Base-by-base conservation (phyloP, 2,113 vertebrate genomes). In the Sander lucioperca region DNA sequence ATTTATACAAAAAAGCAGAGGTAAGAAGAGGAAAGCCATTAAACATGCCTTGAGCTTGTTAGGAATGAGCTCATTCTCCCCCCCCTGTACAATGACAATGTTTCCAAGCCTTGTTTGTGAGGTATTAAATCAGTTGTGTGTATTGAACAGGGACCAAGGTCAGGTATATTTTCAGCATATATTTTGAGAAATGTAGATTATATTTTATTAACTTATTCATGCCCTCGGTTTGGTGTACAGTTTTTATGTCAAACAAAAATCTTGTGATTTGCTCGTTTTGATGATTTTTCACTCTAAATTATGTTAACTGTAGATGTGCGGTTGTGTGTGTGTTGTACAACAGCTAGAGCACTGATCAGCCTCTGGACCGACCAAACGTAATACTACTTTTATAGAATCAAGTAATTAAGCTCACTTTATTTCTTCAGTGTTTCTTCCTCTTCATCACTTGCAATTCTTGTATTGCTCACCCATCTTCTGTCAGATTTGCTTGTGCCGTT, bases 161-260 rank as follows among this genome's bases (percentile, higher is more conserved):
- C 92, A 93, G 91, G 92, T 94, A 91, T 94, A 89, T 94, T 94
- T 87, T 90, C 86, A 39, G 65, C 83, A 91, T 93, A 92, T 93
- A 93, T 93, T 87, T 90, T 93, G 84, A 93, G 81, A 95, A 90
- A 89, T 92, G 88, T 92, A 94, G 90, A 94, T 88, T 94, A 91
- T 95, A 94, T 95, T 95, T 95, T 95, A 95, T 94, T 95, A 94
- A 95, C 89, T 95, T 95, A 94, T 95, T 94, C 87, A 93, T 89
- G 85, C 92, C 79, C 79, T 88, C 14, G n/a, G 65, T 92, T 91
- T 89, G 85, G 83, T 90, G 85, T 85, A 83, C 33, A 83, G 76
- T 77, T 78, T 67, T 85, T 86, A 65, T 84, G 74, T 85, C 68
- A 67, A 88, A 79, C 43, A 76, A 85, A 82, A 88, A 82, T 88